Evolutionary conservation across 2,888 invertebrate species (phyloP), one percentile per base, ranked within the genome.

Genomic region (Steinernema hermaphroditum): DNA sequence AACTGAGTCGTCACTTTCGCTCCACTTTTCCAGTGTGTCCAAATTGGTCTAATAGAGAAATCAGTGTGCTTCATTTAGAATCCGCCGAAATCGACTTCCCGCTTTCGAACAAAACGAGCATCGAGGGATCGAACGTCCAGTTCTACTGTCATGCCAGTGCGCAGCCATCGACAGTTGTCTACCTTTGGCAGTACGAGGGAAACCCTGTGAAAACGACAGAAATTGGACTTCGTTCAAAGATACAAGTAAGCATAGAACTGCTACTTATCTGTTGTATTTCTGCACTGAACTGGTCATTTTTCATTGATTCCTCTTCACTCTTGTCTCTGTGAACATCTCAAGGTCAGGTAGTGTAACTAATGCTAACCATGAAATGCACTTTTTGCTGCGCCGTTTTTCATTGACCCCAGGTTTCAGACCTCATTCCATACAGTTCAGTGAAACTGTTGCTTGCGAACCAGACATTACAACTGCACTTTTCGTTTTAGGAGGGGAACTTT

Each of bases 81-180:
- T 54, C 76, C 0, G 76, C 81, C 9, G 70, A 71, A 9, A 73
- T 82, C 24, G 81, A 83, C 37, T 72, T 76, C 37, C 71, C 77
- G 1, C 80, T 83, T 2, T 41, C 74, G 27, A 84, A 86, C 75
- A 82, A 81, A 57, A 83, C 83, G 0, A 84, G 83, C 2, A 74
- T 80, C 16, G 85, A 81, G 68, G 85, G 85, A 8, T 75, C 78
- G 2, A 79, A 78, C 68, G 79, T 85, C 9, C 81, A 80, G 46
- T 86, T 86, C 85, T 80, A 81, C 29, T 86, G 86, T 68, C 79
- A 80, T 34, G 85, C 83, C 8, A 76, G 73, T n/a, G 81, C 78
- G n/a, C 78, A 82, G 43, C 84, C 84, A 1, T 69, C 74, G 19
- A 71, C 75, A 0, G 78, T 83, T 12, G 74, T 73, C 0, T 85